Evolutionary conservation across 2,797 vertebrate species (phyloP).

Genomic region (Gastrophryne carolinensis): DNA sequence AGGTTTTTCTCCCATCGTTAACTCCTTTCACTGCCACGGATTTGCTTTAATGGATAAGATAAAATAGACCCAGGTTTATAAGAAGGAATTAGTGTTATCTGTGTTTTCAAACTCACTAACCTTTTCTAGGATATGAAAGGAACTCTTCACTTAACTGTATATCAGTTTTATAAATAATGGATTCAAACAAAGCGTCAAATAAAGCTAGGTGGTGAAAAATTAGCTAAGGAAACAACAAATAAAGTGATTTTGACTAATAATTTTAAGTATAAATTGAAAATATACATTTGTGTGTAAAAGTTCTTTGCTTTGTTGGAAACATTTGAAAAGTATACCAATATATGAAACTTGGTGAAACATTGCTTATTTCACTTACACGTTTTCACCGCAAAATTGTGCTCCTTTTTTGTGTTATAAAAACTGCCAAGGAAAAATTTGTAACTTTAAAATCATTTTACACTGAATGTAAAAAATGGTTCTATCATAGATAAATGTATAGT

Average conservation of each 20-base stretch:
- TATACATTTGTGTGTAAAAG: no score
- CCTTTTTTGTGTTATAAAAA: no score
- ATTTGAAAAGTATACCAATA: no score
- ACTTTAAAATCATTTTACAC: no score
- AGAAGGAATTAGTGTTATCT: conserved; percentile 42
- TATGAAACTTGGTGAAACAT: no score
- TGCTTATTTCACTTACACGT: no score
- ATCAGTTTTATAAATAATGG: conserved; percentile 34
- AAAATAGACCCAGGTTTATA: conserved; percentile 58
- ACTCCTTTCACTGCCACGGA: conserved; percentile 48
- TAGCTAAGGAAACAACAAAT: conserved; percentile 1
- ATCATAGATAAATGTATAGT: no score
- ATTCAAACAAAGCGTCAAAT: conserved; percentile 48
- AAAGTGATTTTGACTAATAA: not conserved
- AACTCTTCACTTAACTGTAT: conserved; percentile 49
- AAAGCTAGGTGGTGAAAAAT: conserved; percentile 1
- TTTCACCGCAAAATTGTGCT: no score
- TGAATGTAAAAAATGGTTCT: no score
- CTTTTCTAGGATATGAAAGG: conserved; percentile 44
- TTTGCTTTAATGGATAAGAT: conserved; percentile 54
- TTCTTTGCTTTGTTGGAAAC: no score
- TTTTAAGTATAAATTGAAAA: not conserved
- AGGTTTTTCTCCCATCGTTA: conserved; percentile 4
- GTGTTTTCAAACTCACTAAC: conserved; percentile 36
- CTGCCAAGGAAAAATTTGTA: no score